Evolutionary conservation across 2,797 vertebrate species (phyloP).

Genomic region (Crypturellus tataupa): DNA sequence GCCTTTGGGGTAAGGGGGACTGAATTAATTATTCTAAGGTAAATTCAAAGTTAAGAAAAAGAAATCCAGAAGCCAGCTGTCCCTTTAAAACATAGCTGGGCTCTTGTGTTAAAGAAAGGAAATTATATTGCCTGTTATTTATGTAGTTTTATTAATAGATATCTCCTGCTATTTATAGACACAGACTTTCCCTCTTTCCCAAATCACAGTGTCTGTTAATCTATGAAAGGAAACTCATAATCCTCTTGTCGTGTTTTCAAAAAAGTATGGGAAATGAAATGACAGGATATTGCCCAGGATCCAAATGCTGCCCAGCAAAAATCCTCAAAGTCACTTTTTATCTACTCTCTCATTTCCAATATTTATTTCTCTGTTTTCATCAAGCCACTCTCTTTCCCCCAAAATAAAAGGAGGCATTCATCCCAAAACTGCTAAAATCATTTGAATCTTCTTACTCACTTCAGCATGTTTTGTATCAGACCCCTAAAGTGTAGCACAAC

Average conservation of each 20-base stretch:
- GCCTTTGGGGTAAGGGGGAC: rapidly evolving
- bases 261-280: background rate
- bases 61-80: background rate
- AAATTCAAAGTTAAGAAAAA: background rate
- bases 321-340: background rate
- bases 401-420: rapidly evolving
- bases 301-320: background rate
- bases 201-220: background rate
- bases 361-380: background rate
- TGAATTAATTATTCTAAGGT: background rate
- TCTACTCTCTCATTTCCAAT: background rate
- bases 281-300: background rate
- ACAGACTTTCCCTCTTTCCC: background rate
- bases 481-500: background rate
- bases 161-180: background rate
- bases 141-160: background rate
- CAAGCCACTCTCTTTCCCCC: rapidly evolving
- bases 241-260: background rate
- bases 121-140: rapidly evolving
- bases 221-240: background rate
- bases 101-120: background rate
- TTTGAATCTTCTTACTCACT: background rate
- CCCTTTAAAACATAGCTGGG: background rate
- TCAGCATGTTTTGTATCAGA: background rate
- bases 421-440: background rate